A percentile compares a stretch with the other conserved stretches of the same genome.
These are phyloP conservation scores for Coronaproctus castanopsis DNA, from an alignment of 2,888 invertebrate species.

Conservation along the genomic window DNA sequence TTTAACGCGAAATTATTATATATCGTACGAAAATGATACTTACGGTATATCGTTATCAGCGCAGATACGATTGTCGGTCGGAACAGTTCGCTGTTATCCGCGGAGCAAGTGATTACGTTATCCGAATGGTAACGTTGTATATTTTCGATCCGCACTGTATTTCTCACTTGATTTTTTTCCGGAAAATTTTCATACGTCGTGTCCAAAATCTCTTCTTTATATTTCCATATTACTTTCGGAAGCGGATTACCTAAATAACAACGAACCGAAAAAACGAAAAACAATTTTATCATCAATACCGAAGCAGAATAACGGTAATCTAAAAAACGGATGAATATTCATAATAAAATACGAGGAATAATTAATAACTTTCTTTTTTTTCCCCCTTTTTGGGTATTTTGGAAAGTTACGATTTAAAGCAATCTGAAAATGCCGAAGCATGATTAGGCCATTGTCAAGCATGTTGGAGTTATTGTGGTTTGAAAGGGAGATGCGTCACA, in stretches of 20 bases:
- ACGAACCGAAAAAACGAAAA: not conserved
- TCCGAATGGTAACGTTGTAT: not conserved
- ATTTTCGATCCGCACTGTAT: not conserved
- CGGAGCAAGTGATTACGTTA: not conserved
- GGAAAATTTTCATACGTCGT: not conserved
- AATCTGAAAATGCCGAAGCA: too few species aligned
- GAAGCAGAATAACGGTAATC: not conserved
- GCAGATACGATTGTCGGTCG: not conserved
- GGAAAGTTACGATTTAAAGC: too few species aligned
- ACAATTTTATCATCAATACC: not conserved
- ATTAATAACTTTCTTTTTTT: too few species aligned
- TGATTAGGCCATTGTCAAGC: too few species aligned
- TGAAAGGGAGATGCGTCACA: too few species aligned
- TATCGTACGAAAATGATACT: too few species aligned
- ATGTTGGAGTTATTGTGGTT: too few species aligned
- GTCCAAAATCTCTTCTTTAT: not conserved
- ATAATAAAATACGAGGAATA: too few species aligned
- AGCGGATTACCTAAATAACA: not conserved
- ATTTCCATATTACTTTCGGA: not conserved
- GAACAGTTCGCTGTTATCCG: not conserved
- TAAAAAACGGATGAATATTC: not conserved
- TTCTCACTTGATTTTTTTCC: not conserved
- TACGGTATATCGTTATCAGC: not conserved
- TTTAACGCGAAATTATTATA: too few species aligned
- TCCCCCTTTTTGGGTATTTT: too few species aligned